A percentile compares a stretch with the other conserved stretches of the same genome.
phyloP scores from a whole-genome alignment of 2,888 invertebrate genomes.

The Xanthorhoe spadicearia region DNA sequence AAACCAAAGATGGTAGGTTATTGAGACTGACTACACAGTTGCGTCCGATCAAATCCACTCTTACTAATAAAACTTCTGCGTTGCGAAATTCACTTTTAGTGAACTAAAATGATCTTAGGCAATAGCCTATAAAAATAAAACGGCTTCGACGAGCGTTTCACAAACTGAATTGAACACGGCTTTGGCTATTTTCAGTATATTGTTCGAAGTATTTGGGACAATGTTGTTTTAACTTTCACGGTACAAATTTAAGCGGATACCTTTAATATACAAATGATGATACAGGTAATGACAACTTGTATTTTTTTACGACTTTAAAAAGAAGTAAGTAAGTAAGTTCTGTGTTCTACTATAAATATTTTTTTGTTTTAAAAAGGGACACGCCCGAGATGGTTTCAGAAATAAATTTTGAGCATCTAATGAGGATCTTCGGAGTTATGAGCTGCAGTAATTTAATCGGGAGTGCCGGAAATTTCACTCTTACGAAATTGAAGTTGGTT shows the following conservation, averaged over 20 bases:
- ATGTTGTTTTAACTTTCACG: conserved; percentile 1
- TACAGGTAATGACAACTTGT: conserved; percentile 6
- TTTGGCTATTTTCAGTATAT: conserved; percentile 22
- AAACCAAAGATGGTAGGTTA: too few species aligned
- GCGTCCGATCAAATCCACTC: conserved; percentile 27
- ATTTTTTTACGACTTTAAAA: conserved; percentile 1
- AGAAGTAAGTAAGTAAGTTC: too few species aligned
- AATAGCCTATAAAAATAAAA: conserved; percentile 38
- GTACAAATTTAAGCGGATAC: not conserved
- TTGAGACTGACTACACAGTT: too few species aligned
- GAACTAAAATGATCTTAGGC: conserved; percentile 40
- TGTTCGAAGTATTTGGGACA: not conserved
- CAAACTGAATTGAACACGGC: conserved; percentile 17
- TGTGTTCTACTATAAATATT: too few species aligned
- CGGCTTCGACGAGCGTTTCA: conserved; percentile 21
- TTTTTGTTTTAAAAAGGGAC: too few species aligned
- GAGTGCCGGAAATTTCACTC: too few species aligned
- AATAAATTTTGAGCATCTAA: too few species aligned
- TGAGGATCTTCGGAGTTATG: too few species aligned
- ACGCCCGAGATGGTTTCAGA: too few species aligned
- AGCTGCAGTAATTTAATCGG: too few species aligned
- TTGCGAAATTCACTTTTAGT: conserved; percentile 40
- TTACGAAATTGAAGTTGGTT: too few species aligned
- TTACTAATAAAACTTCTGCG: conserved; percentile 35
- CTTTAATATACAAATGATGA: conserved; percentile 2